phyloP scores from a whole-genome alignment of 1,140 invertebrate species.

The Aphis craccivora region DNA sequence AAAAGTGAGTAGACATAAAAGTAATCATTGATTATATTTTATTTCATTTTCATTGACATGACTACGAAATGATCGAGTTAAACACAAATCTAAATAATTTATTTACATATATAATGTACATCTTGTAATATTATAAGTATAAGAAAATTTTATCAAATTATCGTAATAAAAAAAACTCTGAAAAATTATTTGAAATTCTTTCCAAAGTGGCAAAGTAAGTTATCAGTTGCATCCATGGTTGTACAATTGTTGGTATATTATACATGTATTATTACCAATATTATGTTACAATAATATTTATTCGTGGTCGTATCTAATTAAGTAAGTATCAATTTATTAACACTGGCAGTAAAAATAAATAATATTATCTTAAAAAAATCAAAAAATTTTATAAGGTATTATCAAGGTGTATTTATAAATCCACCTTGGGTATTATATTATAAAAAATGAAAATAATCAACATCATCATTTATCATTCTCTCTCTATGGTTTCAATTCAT shows the following conservation, averaged over 20 bases:
- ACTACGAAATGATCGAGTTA: not conserved
- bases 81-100: not conserved
- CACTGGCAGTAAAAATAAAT: too few relatives aligned
- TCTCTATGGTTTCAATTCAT: too few relatives aligned
- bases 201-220: not conserved
- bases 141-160: not conserved
- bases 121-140: not conserved
- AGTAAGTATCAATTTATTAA: not conserved
- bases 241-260: not conserved
- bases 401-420: too few relatives aligned
- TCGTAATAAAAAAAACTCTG: not conserved
- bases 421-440: too few relatives aligned
- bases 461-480: too few relatives aligned
- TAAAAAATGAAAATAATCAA: too few relatives aligned
- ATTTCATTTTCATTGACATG: not conserved
- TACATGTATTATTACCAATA: not conserved
- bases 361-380: too few relatives aligned
- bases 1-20: conserved; percentile 41
- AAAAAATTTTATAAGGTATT: too few relatives aligned
- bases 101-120: not conserved
- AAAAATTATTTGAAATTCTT: too few relatives aligned
- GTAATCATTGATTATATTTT: not conserved
- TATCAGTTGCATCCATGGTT: not conserved
- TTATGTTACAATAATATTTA: too few relatives aligned
- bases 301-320: not conserved